Evolutionary conservation across 2,113 vertebrate genomes (phyloP), one percentile per base, ranked within the genome.

Genomic region (Cyprinodon tularosa): DNA sequence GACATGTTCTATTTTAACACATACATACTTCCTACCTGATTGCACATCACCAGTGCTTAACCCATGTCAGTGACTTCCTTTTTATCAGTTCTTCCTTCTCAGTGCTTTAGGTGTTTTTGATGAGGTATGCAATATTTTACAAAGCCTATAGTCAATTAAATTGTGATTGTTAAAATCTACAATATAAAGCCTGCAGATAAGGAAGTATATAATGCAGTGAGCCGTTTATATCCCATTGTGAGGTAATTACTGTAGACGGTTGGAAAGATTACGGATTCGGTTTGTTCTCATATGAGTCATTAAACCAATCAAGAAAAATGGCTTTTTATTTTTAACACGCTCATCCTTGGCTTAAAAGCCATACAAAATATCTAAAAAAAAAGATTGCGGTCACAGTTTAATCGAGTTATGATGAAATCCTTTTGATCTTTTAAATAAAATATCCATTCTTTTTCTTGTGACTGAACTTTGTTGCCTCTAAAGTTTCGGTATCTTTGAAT

Each of bases 201-300:
- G 17, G 8, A 64, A 60, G 36, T 64, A 14, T 12, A 3, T 29
- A 22, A 44, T 12, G 38, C 2, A 5, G 40, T 64, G 62, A 68
- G 20, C 29, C 63, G 39, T 66, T 37, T 15, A 44, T 72, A 39
- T 76, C 77, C 59, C 44, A 39, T 71, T 73, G 40, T 71, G 71
- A 75, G 65, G 64, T 75, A 81, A 86, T 86, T 74, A 84, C 42
- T 0, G 42, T 47, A 67, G 76, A 40, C 64, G 82, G 37, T 71
- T 74, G 64, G 62, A 85, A 71, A 72, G 50, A 62, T 66, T 22
- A 38, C 65, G 45, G 44, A 75, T 71, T 36, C 71, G 38, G 71
- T 62, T 50, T 37, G 53, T n/a, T 72, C 29, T 29, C 29, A 29
- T 29, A 29, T 29, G 29, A 29, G 29, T 29, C 29, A 47, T 57